These are phyloP conservation scores for Plagodis pulveraria DNA, from an alignment of 2,888 invertebrate genomes.

Conservation along the genomic window DNA sequence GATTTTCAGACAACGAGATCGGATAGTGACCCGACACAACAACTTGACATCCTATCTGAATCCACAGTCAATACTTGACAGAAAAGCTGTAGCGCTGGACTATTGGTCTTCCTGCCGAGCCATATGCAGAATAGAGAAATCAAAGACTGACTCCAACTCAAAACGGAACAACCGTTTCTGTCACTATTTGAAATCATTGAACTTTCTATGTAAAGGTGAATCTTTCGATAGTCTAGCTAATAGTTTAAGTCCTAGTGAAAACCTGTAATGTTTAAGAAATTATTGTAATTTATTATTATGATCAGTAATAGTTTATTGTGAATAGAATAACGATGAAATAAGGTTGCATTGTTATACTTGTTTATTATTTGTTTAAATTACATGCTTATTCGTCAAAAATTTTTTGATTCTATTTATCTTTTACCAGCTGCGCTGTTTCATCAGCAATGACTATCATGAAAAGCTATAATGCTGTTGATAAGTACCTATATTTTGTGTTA, in stretches of 20 bases:
- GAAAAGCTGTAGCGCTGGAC: slow-evolving; percentile 86
- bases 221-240: slow-evolving; percentile 77
- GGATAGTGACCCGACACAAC: slow-evolving; percentile 62
- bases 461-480: background rate
- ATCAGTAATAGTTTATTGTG: slow-evolving; percentile 23
- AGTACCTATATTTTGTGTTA: too few species aligned
- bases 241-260: slow-evolving; percentile 56
- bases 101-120: slow-evolving; percentile 88
- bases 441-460: background rate
- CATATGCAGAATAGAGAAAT: slow-evolving; percentile 89
- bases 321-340: slow-evolving; percentile 17
- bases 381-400: slow-evolving; percentile 14
- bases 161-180: slow-evolving; percentile 91
- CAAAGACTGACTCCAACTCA: slow-evolving; percentile 81
- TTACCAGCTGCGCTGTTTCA: too few species aligned
- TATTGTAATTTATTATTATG: slow-evolving; percentile 20
- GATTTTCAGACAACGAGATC: slow-evolving; percentile 74
- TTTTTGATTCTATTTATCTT: too few species aligned
- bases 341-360: slow-evolving; percentile 19
- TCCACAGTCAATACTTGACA: slow-evolving; percentile 75
- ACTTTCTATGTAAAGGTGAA: slow-evolving; percentile 77
- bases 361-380: slow-evolving; percentile 29
- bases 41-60: slow-evolving; percentile 79
- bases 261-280: slow-evolving; percentile 31
- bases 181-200: slow-evolving; percentile 89